These are phyloP conservation scores for Bursaphelenchus mucronatus DNA, from an alignment of 1,140 invertebrate genomes.

Conservation along the genomic window DNA sequence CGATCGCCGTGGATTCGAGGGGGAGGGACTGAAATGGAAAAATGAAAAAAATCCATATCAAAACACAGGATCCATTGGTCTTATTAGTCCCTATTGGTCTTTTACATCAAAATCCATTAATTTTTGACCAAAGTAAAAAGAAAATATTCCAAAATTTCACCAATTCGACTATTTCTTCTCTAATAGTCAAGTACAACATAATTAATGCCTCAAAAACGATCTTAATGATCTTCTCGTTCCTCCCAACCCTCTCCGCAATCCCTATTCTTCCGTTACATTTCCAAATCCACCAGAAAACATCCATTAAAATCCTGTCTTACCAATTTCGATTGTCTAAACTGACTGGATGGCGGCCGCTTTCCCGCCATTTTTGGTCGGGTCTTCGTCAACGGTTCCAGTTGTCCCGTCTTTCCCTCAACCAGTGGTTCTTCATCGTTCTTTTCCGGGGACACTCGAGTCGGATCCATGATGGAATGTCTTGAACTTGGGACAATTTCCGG, in stretches of 20 bases:
- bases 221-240: not conserved
- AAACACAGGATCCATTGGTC: not conserved
- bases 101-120: no score
- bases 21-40: not conserved
- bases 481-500: conserved; percentile 19
- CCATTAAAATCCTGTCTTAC: not conserved
- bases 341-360: conserved; percentile 39
- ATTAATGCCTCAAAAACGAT: not conserved
- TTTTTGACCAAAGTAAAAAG: not conserved
- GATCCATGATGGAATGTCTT: conserved; percentile 10
- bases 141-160: not conserved
- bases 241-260: not conserved
- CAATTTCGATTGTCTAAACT: conserved; percentile 5
- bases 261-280: not conserved
- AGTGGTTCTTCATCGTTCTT: conserved; percentile 9
- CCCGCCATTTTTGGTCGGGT: conserved; percentile 31
- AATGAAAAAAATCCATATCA: not conserved
- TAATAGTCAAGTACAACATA: conserved; percentile 1
- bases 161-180: not conserved
- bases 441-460: conserved; percentile 5
- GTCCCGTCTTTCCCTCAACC: conserved; percentile 1
- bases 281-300: not conserved
- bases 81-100: not conserved
- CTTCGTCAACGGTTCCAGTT: conserved; percentile 29
- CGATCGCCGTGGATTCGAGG: no score